Evolutionary conservation across 2,113 vertebrate genomes (phyloP), one percentile per base, ranked within the genome.

Genomic region (Lontra canadensis): DNA sequence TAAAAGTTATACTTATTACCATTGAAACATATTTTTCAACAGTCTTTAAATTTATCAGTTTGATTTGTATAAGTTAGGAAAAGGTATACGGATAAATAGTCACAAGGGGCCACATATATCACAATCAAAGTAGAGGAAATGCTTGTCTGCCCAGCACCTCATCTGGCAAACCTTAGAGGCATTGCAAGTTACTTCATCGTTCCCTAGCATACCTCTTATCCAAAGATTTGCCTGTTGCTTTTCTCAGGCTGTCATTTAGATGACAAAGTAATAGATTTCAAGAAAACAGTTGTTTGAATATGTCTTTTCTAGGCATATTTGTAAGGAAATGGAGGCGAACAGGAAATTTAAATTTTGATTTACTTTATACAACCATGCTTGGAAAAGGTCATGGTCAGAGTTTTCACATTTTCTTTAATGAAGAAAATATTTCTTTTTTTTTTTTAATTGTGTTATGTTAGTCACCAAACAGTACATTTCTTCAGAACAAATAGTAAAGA

Each of bases 321-420:
- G 14, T 88, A 49, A 84, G 12, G 15, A 57, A 65, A 92, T 96
- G 26, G 34, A 69, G 67, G 18, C 1, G 34, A 83, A 21, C 20
- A 71, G 15, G 2, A 83, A 91, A 42, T 92, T 49, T 5, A 84
- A 86, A 96, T 55, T 3, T 31, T 79, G 17, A 49, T 71, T 49
- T 84, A 57, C 7, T 83, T 73, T 26, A 47, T 7, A 67, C 4
- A 34, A 74, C 83, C n/a, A 83, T 3, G 7, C 7, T 78, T 73
- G 57, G 81, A 82, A 83, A 71, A 34, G 5, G 6, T 80, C 26
- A 4, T 83, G 6, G 23, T 79, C 39, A 78, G 14, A 71, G 11
- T 63, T 91, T 83, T 83, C 42, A 96, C 42, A 23, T 59, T 59
- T 81, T 69, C 8, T 90, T 47, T 88, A 84, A 87, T 31, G 44